A percentile compares a stretch with the other conserved stretches of the same genome.
Conservation (phyloP, 2,113 vertebrate genomes). For the Apteryx mantelli region DNA sequence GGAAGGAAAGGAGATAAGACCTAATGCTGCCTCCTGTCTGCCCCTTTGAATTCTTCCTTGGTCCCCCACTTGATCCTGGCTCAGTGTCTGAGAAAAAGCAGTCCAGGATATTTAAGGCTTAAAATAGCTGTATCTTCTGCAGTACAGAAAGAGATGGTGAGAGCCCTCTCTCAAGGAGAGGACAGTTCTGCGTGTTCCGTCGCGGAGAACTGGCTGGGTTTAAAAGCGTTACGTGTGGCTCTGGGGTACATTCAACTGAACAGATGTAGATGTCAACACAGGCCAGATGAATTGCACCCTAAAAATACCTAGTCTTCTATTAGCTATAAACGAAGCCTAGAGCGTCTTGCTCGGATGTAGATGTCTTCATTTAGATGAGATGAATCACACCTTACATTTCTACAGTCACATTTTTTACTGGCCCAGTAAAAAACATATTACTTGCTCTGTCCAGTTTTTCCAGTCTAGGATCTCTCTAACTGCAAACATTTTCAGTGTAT, state of each 20-base stretch:
- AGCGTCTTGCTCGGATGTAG: neutral
- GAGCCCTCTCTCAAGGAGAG: neutral
- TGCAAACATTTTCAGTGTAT: neutral
- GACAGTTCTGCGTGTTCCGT: neutral
- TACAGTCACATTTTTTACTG: neutral
- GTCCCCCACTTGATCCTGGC: neutral
- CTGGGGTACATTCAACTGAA: neutral
- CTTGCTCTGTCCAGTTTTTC: neutral
- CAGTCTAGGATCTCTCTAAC: neutral
- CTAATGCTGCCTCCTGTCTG: neutral
- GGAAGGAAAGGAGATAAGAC: neutral
- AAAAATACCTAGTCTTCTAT: neutral
- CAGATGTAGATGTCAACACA: neutral
- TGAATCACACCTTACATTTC: neutral
- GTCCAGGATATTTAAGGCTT: neutral
- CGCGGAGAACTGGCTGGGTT: neutral
- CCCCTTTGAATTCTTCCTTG: fast-evolving
- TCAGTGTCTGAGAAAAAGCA: neutral
- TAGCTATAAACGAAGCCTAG: neutral
- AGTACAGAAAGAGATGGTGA: neutral
- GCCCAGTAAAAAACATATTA: neutral
- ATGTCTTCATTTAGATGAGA: neutral
- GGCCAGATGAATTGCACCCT: neutral
- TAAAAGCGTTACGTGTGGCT: fast-evolving
- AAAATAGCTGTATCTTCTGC: neutral